These are phyloP conservation scores for Euschistus heros DNA, from an alignment of 1,140 invertebrate genomes.

Conservation along the genomic window DNA sequence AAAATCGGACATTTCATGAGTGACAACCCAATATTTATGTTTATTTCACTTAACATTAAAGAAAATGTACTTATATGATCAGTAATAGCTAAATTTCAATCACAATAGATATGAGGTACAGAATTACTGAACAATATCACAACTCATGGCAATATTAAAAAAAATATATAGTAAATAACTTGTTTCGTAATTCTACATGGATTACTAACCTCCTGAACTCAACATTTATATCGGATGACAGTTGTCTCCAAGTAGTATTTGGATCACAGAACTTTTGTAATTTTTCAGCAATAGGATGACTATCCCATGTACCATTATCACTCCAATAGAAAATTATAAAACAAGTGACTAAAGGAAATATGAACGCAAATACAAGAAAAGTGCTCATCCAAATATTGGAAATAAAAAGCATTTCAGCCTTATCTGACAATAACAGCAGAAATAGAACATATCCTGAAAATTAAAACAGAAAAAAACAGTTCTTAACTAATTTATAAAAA, in stretches of 20 bases:
- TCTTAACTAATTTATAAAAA: background rate
- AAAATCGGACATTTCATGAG: no score
- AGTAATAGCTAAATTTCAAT: background rate
- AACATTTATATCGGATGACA: constrained; percentile 61
- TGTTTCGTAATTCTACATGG: constrained; percentile 26
- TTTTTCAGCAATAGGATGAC: constrained; percentile 62
- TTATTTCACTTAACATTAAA: background rate
- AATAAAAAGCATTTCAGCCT: constrained; percentile 34
- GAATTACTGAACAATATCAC: constrained; percentile 23
- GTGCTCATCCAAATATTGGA: constrained; percentile 36
- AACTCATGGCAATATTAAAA: constrained; percentile 6
- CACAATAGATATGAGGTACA: constrained; percentile 9
- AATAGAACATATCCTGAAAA: constrained; percentile 48
- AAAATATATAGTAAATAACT: constrained; percentile 19
- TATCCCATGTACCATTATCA: constrained; percentile 46
- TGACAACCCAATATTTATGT: no score
- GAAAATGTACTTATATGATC: background rate
- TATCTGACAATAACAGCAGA: constrained; percentile 31
- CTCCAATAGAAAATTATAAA: constrained; percentile 36
- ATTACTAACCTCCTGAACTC: constrained; percentile 58
- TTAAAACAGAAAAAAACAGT: constrained; percentile 23
- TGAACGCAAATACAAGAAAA: constrained; percentile 34
- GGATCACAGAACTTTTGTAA: constrained; percentile 51
- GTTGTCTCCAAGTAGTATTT: constrained; percentile 49
- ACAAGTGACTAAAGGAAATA: constrained; percentile 38